A percentile compares a stretch with the other conserved stretches of the same genome.
These are phyloP conservation scores for Celastrina argiolus DNA, from an alignment of 2,888 invertebrate species.

Conservation along the genomic window DNA sequence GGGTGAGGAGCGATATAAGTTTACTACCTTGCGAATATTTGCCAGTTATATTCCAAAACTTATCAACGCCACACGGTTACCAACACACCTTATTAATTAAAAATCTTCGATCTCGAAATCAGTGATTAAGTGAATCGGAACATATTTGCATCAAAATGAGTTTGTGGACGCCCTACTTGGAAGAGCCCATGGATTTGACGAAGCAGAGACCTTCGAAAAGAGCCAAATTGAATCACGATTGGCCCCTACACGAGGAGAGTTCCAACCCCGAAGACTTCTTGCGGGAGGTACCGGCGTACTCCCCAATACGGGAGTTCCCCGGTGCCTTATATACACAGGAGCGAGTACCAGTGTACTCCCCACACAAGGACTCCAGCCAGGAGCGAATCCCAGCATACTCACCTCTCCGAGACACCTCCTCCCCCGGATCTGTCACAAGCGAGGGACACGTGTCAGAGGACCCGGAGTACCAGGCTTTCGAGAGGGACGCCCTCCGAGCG, in stretches of 20 bases:
- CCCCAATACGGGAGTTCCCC: background rate
- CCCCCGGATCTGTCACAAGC: background rate
- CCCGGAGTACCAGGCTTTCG: constrained; percentile 22
- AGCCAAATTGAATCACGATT: background rate
- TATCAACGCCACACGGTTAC: background rate
- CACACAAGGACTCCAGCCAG: background rate
- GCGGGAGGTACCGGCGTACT: background rate
- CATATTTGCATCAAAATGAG: constrained; percentile 49
- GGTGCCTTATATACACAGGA: background rate
- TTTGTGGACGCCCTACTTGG: constrained; percentile 62
- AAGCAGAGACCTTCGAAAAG: constrained; percentile 27
- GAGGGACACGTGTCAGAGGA: constrained; percentile 2
- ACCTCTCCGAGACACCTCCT: constrained; percentile 10
- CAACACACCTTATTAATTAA: background rate
- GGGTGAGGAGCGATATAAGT: background rate
- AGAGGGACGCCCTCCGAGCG: constrained; percentile 19
- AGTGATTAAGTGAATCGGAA: background rate
- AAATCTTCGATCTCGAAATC: background rate
- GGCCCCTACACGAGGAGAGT: background rate
- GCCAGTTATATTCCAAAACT: background rate
- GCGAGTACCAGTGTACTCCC: background rate
- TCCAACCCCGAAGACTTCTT: background rate
- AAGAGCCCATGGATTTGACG: constrained; percentile 56
- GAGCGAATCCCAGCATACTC: background rate
- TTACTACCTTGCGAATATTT: background rate